Conservation (phyloP, 92 coral and sea anemone species). For the Porites divaricata region DNA sequence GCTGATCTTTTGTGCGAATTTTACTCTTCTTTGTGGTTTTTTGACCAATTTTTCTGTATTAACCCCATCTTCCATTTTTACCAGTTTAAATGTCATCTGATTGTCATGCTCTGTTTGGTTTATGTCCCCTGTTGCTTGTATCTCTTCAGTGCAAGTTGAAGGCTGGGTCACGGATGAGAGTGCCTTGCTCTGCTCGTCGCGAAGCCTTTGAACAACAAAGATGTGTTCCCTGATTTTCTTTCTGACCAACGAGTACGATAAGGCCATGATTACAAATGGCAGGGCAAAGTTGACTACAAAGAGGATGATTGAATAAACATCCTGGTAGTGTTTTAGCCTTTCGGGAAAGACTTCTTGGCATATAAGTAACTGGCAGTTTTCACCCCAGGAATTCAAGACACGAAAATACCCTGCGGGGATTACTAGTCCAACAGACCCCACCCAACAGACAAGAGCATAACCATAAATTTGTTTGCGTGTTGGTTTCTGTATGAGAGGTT, state of each 20-base stretch:
- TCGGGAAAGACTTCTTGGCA: conserved; percentile 38
- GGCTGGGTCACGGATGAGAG: conserved; percentile 18
- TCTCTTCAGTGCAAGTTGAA: conserved; percentile 14
- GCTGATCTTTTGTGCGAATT: neutral
- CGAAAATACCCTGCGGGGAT: conserved; percentile 34
- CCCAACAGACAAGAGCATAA: conserved; percentile 21
- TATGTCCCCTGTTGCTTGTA: neutral
- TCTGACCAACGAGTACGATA: conserved; percentile 44
- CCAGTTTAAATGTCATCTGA: conserved; percentile 1
- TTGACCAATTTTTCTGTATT: neutral
- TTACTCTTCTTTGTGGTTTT: neutral
- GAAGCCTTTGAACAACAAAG: conserved; percentile 8
- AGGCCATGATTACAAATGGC: conserved; percentile 44
- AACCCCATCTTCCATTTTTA: neutral
- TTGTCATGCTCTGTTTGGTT: conserved; percentile 5
- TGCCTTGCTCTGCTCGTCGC: conserved; percentile 22
- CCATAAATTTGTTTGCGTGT: conserved; percentile 5
- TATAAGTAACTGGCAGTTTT: neutral
- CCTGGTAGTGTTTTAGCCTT: conserved; percentile 3
- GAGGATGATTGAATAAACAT: conserved; percentile 18
- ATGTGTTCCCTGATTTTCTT: conserved; percentile 47
- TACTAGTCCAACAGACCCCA: conserved; percentile 34
- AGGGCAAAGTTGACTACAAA: conserved; percentile 42
- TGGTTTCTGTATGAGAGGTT: conserved; percentile 25
- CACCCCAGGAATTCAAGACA: conserved; percentile 19